A percentile compares a stretch with the other conserved stretches of the same genome.
Evolutionary conservation across 2,888 invertebrate genomes (phyloP).

Genomic region (Seira sanloemensis): DNA sequence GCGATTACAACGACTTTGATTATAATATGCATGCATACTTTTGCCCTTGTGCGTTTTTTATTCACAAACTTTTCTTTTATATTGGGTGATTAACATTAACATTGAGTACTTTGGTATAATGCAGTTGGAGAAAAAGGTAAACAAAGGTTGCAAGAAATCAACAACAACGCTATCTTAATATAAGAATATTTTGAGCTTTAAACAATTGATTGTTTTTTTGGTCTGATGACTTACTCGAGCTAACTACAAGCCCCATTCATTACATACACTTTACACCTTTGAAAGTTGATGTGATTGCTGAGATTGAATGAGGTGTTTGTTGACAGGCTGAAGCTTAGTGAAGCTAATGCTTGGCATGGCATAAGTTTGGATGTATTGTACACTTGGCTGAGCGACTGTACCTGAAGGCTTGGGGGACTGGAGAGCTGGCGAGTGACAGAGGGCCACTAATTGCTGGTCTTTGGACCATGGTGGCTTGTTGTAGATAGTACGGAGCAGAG

Average conservation of each 20-base stretch:
- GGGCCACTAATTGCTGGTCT: conserved; percentile 33
- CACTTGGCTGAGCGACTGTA: conserved; percentile 29
- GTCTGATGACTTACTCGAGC: not conserved
- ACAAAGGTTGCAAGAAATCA: not conserved
- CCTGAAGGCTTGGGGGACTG: conserved; percentile 20
- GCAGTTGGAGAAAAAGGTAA: not conserved
- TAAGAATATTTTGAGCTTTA: not conserved
- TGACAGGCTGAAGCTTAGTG: conserved; percentile 29
- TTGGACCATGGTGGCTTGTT: too few relatives aligned
- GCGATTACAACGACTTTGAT: not conserved
- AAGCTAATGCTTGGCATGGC: conserved; percentile 34
- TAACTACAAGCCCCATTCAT: too few relatives aligned
- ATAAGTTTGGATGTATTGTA: conserved; percentile 35
- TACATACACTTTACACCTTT: too few relatives aligned
- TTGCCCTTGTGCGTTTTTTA: not conserved
- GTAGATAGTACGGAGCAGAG: conserved; percentile 33
- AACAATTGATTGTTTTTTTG: not conserved
- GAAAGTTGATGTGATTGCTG: too few relatives aligned
- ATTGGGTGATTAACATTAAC: not conserved
- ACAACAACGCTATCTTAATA: not conserved
- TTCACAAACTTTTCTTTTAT: too few relatives aligned
- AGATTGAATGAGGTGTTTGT: conserved; percentile 9
- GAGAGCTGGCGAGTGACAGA: conserved; percentile 22
- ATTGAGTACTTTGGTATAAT: not conserved
- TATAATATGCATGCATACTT: not conserved